Evolutionary conservation across 2,888 invertebrate species (phyloP).

Genomic region (Gisinianus flammeolus): DNA sequence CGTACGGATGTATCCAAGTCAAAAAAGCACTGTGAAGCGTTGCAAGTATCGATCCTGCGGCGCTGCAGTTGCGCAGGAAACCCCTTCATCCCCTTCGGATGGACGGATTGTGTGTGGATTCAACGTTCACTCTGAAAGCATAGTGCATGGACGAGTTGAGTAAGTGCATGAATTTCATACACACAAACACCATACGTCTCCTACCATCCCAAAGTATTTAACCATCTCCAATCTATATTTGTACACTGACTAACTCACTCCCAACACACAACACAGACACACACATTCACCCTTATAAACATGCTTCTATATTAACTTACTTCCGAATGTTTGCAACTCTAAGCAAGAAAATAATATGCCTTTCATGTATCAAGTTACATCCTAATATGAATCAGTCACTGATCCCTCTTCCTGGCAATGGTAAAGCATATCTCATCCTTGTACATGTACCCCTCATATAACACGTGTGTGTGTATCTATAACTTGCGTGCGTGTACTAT

Average conservation of each 20-base stretch:
- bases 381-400: slow-evolving; percentile 17
- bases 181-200: not conserved
- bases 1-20: slow-evolving; percentile 15
- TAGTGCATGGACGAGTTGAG: slow-evolving; percentile 36
- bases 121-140: slow-evolving; percentile 1
- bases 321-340: slow-evolving; percentile 16
- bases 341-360: slow-evolving; percentile 10
- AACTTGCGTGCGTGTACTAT: too few relatives aligned
- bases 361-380: slow-evolving; percentile 36
- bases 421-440: too few relatives aligned
- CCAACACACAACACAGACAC: not conserved
- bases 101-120: slow-evolving; percentile 27
- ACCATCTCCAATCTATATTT: slow-evolving; percentile 9
- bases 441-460: too few relatives aligned
- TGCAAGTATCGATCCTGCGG: slow-evolving; percentile 56
- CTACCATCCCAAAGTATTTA: not conserved
- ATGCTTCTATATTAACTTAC: not conserved
- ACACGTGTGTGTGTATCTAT: too few relatives aligned
- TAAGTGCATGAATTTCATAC: slow-evolving; percentile 47
- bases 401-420: slow-evolving; percentile 9
- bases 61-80: slow-evolving; percentile 53
- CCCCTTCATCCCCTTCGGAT: slow-evolving; percentile 41
- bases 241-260: slow-evolving; percentile 8
- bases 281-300: slow-evolving; percentile 15
- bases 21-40: slow-evolving; percentile 44